These are phyloP conservation scores for Danionella dracula DNA, from an alignment of 2,797 vertebrate genomes.

Conservation along the genomic window DNA sequence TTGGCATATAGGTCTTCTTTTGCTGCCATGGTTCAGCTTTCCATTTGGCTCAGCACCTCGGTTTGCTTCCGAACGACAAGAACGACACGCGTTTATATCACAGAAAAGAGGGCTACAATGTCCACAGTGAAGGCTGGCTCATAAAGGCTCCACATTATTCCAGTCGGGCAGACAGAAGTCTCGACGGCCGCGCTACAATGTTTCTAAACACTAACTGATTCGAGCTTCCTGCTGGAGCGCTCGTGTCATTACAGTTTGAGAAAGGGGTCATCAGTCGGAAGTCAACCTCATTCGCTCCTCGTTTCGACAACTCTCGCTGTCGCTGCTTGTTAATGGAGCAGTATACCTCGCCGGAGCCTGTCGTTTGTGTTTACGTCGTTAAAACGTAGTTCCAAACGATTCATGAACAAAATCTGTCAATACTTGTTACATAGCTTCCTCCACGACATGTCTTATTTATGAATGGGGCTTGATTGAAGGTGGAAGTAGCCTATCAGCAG, in stretches of 20 bases:
- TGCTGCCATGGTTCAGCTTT: slow-evolving; percentile 79
- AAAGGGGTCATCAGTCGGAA: slow-evolving; percentile 59
- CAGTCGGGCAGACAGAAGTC: slow-evolving; percentile 38
- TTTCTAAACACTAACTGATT: slow-evolving; percentile 39
- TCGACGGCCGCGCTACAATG: slow-evolving; percentile 42
- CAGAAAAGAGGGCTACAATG: slow-evolving; percentile 26
- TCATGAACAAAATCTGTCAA: slow-evolving; percentile 35
- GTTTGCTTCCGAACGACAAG: slow-evolving; percentile 31
- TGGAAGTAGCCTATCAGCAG: slow-evolving; percentile 53
- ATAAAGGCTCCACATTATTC: slow-evolving; percentile 32
- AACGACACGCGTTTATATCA: slow-evolving; percentile 35
- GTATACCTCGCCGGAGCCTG: slow-evolving; percentile 33
- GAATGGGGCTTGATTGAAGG: slow-evolving; percentile 73
- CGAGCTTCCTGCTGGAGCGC: slow-evolving; percentile 53
- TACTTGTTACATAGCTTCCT: slow-evolving; percentile 45
- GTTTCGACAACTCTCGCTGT: slow-evolving; percentile 37
- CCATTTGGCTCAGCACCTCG: slow-evolving; percentile 58
- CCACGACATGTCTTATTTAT: slow-evolving; percentile 72
- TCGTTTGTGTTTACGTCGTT: slow-evolving; percentile 22
- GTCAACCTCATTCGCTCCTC: slow-evolving; percentile 51
- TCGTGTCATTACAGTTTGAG: slow-evolving; percentile 48
- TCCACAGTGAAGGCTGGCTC: slow-evolving; percentile 24
- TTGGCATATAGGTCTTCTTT: slow-evolving; percentile 89
- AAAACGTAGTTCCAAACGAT: slow-evolving; percentile 5
- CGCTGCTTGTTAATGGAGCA: slow-evolving; percentile 23